These are phyloP conservation scores for Morinoia aosen DNA, from an alignment of 2,888 invertebrate genomes.

Conservation along the genomic window DNA sequence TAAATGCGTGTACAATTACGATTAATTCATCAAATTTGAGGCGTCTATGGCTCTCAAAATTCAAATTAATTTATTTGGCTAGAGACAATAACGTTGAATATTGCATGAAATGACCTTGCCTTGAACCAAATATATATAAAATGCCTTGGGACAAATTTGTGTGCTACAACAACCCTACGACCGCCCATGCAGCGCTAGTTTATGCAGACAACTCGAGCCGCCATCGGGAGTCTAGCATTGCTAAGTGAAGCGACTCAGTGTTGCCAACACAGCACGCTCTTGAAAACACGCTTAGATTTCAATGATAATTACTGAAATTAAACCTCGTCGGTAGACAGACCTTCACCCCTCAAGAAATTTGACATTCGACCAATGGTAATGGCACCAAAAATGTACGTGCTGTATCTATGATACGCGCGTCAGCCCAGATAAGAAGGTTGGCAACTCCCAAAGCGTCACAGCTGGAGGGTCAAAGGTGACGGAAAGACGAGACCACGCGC, in stretches of 20 bases:
- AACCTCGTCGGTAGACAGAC: background rate
- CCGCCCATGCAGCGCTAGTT: background rate
- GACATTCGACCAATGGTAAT: background rate
- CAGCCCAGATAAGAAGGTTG: background rate
- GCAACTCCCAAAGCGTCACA: background rate
- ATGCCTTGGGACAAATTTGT: too few relatives aligned
- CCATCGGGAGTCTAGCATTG: background rate
- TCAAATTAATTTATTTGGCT: too few relatives aligned
- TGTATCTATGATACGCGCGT: background rate
- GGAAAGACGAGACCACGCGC: background rate
- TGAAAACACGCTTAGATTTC: background rate
- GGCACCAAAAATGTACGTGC: background rate
- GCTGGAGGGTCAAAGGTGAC: background rate
- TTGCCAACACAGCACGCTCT: background rate
- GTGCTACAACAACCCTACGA: background rate
- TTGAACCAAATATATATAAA: too few relatives aligned
- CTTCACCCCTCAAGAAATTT: background rate
- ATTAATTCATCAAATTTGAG: too few relatives aligned
- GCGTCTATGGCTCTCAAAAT: too few relatives aligned
- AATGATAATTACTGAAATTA: background rate
- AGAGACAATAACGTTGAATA: too few relatives aligned
- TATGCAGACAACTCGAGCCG: background rate
- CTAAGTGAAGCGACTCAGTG: background rate
- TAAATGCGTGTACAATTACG: too few relatives aligned
- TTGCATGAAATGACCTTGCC: too few relatives aligned